These are phyloP conservation scores for Nephrotoma appendiculata DNA, from an alignment of 2,888 invertebrate species.

Conservation along the genomic window DNA sequence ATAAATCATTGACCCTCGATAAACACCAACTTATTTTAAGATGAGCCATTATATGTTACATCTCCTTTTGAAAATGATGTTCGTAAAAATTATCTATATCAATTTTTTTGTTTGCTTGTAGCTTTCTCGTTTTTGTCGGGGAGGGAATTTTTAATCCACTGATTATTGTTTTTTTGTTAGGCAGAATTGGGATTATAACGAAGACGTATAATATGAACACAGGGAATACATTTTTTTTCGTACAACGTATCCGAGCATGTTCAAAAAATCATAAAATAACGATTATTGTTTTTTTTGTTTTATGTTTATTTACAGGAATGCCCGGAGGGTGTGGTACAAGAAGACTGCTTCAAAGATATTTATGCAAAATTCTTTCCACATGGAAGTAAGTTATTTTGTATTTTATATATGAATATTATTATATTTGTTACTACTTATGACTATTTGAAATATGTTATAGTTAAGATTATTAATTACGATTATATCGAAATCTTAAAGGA, in stretches of 20 bases:
- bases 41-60: no score
- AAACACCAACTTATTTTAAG: no score
- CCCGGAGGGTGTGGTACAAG: constrained; percentile 92
- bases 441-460: neutral
- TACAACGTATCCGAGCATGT: neutral
- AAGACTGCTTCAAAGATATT: constrained; percentile 94
- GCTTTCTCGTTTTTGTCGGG: no score
- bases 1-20: no score
- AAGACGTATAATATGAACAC: neutral
- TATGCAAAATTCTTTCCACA: constrained; percentile 98
- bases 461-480: neutral
- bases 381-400: constrained; percentile 66
- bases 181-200: neutral
- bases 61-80: no score
- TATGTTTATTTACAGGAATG: constrained; percentile 64
- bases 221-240: neutral
- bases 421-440: neutral
- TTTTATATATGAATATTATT: constrained; percentile 9
- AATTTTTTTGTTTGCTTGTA: no score
- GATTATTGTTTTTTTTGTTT: neutral
- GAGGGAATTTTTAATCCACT: neutral
- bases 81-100: no score
- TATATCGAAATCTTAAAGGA: neutral
- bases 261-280: neutral
- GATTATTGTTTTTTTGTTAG: neutral